These are phyloP conservation scores for Pyrochroa serraticornis DNA, from an alignment of 2,888 invertebrate species.

Conservation along the genomic window DNA sequence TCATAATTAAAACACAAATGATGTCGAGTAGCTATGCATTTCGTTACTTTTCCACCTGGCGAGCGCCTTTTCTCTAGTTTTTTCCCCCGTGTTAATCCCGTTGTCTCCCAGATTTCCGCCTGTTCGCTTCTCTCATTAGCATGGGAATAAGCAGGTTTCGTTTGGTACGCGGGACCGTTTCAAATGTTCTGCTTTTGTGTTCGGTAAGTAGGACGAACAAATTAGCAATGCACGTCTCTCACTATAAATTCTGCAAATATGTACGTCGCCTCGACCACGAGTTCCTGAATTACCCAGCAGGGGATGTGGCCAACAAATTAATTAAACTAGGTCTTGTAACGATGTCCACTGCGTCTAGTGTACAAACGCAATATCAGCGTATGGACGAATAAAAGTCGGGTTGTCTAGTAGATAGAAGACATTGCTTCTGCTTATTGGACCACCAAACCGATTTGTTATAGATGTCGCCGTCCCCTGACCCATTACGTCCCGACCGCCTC, in stretches of 20 bases:
- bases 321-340: constrained; percentile 20
- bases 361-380: constrained; percentile 4
- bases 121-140: constrained; percentile 4
- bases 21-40: too few species aligned
- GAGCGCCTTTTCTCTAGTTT: background rate
- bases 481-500: too few species aligned
- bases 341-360: constrained; percentile 3
- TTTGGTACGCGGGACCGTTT: constrained; percentile 2
- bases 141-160: constrained; percentile 8
- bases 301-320: constrained; percentile 21
- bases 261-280: constrained; percentile 11
- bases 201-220: constrained; percentile 13
- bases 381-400: background rate
- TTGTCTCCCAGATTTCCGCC: background rate
- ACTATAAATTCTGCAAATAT: constrained; percentile 25
- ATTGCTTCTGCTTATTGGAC: too few species aligned
- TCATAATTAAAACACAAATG: too few species aligned
- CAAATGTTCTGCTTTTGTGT: constrained; percentile 7
- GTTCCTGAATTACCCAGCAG: constrained; percentile 24
- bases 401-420: background rate
- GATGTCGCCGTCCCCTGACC: too few species aligned
- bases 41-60: too few species aligned
- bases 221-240: constrained; percentile 18
- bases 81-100: constrained; percentile 1
- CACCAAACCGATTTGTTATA: too few species aligned